Evolutionary conservation across 1,140 invertebrate genomes (phyloP), one percentile per base, ranked within the genome.

Genomic region (Microplitis mediator): DNA sequence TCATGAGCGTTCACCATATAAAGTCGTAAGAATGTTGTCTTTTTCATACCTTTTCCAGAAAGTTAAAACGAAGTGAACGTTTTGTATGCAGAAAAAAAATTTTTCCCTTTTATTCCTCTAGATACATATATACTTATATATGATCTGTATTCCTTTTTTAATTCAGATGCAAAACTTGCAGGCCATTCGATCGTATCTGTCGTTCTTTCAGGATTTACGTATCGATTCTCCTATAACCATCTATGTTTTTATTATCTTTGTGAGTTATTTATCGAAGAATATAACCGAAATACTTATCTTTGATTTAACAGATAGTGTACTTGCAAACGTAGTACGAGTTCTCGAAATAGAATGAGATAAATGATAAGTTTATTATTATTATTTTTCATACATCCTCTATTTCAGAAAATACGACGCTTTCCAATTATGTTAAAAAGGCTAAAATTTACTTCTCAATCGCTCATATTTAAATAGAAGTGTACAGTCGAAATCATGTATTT

Each of bases 251-350:
- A 70, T 70, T 32, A 39, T 52, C 39, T 5, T 39, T 31, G 16
- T 62, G 69, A 70, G 58, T 70, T 70, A 69, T 69, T 69, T 69
- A 69, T 69, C 16, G 66, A 11, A 16, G n/a, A 23, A 14, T 31
- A 16, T 61, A 61, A 61, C 23, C 58, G 32, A 61, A 32, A 61
- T 32, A 32, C 9, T 61, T 32, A 34, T 61, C 4, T 11, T 8
- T 54, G 58, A 31, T 61, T 34, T 9, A 61, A 23, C 0, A 60
- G 68, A 61, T 69, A 61, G 60, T 35, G 45, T 11, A 61, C 58
- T 31, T 16, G 23, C 16, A 16, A 2, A 16, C 8, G 32, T 32
- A 61, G 23, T 61, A 61, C 36, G 3, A 39, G 8, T 39, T 39
- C 36, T 39, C 8, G 0, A 4, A 60, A 32, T 32, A 6, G 6